phyloP scores from a whole-genome alignment of 35 echinoderm and acorn worm genomes.

The Eucidaris tribuloides region DNA sequence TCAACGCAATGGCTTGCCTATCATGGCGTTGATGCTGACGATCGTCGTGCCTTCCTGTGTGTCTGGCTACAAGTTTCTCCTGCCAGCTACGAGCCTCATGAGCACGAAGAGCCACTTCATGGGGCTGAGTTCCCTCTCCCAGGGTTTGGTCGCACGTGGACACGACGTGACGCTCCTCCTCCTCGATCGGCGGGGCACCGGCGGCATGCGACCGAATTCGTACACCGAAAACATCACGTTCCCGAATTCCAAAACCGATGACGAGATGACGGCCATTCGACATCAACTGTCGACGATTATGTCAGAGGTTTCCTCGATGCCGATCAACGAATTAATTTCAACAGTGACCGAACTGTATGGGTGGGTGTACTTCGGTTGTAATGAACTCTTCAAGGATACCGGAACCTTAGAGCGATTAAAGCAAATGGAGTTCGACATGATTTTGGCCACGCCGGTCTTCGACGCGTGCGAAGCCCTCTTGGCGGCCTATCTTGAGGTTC shows the following conservation, averaged over 20 bases:
- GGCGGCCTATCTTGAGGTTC: conserved; percentile 22
- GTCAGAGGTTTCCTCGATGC: not conserved
- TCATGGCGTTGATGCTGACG: too few relatives aligned
- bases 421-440: conserved; percentile 9
- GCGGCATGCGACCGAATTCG: not conserved
- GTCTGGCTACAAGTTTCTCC: not conserved
- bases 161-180: conserved; percentile 38
- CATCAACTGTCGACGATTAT: not conserved
- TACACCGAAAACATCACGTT: not conserved
- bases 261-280: not conserved
- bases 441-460: not conserved
- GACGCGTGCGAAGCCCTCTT: conserved; percentile 21
- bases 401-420: not conserved
- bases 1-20: too few relatives aligned
- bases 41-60: too few relatives aligned
- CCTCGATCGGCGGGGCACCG: not conserved
- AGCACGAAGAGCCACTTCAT: conserved; percentile 31
- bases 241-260: conserved; percentile 11
- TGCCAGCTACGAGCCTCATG: conserved; percentile 14
- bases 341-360: not conserved
- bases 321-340: not conserved
- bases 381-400: not conserved
- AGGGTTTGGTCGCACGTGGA: conserved; percentile 15
- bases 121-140: not conserved
- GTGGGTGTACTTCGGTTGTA: not conserved